Evolutionary conservation across 1,140 invertebrate genomes (phyloP).

Genomic region (Frieseomelitta varia): DNA sequence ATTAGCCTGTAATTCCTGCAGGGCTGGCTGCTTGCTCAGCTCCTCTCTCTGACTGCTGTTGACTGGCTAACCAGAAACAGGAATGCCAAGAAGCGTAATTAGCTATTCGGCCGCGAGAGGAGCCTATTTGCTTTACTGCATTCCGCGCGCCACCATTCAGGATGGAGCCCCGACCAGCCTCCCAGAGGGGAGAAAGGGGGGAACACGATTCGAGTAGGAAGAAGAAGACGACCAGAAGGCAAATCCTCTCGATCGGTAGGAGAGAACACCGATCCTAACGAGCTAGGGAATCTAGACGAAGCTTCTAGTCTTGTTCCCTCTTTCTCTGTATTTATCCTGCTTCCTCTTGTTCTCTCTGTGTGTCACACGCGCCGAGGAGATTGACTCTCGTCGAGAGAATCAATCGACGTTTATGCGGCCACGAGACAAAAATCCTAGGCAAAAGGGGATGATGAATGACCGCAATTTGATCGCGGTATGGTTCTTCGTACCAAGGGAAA

Average conservation of each 20-base stretch:
- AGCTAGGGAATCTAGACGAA: slow-evolving; percentile 17
- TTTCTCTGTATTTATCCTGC: not conserved
- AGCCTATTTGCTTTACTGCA: slow-evolving; percentile 81
- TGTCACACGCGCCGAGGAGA: not conserved
- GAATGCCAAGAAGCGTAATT: slow-evolving; percentile 81
- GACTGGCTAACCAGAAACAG: slow-evolving; percentile 79
- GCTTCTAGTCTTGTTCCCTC: not conserved
- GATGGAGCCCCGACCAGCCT: slow-evolving; percentile 42
- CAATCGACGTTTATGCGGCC: slow-evolving; percentile 20
- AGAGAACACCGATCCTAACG: slow-evolving; percentile 29
- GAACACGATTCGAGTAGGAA: not conserved
- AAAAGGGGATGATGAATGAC: slow-evolving; percentile 35
- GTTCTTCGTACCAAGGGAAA: not conserved
- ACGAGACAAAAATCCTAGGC: not conserved
- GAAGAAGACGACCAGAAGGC: not conserved
- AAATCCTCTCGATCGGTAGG: slow-evolving; percentile 10
- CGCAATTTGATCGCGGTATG: not conserved
- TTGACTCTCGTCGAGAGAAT: slow-evolving; percentile 32
- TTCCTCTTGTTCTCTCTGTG: not conserved
- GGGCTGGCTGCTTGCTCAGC: slow-evolving; percentile 1
- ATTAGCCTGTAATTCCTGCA: slow-evolving; percentile 80
- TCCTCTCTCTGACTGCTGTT: slow-evolving; percentile 43
- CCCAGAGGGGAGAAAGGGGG: slow-evolving; percentile 29
- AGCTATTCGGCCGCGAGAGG: slow-evolving; percentile 77
- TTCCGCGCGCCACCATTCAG: slow-evolving; percentile 76